Conservation (phyloP, 1,140 invertebrate species). For the Mizuhopecten yessoensis region DNA sequence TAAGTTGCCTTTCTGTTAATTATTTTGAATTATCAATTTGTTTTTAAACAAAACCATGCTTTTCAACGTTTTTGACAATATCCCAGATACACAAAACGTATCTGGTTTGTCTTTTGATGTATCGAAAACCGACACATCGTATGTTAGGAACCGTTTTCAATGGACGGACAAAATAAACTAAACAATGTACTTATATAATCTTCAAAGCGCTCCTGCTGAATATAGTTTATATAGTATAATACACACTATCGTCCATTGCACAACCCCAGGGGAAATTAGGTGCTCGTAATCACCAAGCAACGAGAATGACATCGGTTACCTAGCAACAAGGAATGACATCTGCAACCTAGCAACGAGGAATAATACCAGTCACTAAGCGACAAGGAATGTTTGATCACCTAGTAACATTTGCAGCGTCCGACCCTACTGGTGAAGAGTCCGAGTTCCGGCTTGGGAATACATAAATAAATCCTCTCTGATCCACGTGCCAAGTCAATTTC, state of each 20-base stretch:
- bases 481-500: neutral
- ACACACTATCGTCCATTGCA: neutral
- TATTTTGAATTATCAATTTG: no score
- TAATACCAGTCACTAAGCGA: neutral
- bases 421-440: neutral
- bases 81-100: no score
- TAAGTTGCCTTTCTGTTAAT: no score
- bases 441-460: neutral
- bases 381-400: neutral
- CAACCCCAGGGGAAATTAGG: neutral
- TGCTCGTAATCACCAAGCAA: no score
- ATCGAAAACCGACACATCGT: no score
- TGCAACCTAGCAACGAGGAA: neutral
- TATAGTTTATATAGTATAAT: no score
- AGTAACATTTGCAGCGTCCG: neutral
- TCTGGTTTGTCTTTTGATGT: no score
- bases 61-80: no score
- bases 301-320: neutral
- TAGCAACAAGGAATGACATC: neutral
- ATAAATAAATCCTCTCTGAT: neutral
- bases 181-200: no score
- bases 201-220: no score
- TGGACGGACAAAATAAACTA: slow-evolving; percentile 3
- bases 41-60: no score
- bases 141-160: neutral